Percentiles rank a stretch among this genome's conserved stretches.
These are phyloP conservation scores for Buathra laborator DNA, from an alignment of 2,888 invertebrate genomes.

Conservation along the genomic window DNA sequence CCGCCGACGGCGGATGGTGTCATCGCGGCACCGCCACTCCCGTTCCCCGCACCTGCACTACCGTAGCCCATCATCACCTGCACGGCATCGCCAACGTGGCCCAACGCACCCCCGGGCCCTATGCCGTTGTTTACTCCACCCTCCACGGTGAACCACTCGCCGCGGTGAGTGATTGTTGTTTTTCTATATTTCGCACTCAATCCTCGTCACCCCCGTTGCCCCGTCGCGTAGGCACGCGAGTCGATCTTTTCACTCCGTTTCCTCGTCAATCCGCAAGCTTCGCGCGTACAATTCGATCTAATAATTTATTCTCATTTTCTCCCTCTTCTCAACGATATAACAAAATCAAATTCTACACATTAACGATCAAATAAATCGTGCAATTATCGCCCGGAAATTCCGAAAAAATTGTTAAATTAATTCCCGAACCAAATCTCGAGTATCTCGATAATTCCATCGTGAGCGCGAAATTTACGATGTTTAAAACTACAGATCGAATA, in stretches of 20 bases:
- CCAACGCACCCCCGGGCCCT: slow-evolving; percentile 67
- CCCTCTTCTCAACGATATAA: not conserved
- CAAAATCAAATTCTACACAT: not conserved
- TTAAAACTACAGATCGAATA: not conserved
- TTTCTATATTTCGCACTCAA: slow-evolving; percentile 30
- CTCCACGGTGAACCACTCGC: slow-evolving; percentile 79
- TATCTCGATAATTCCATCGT: not conserved
- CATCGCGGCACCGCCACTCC: slow-evolving; percentile 71
- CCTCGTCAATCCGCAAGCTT: too few relatives aligned
- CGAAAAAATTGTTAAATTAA: not conserved
- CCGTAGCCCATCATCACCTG: slow-evolving; percentile 72
- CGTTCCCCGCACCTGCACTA: slow-evolving; percentile 73
- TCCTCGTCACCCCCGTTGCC: too few relatives aligned
- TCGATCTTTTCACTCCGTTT: too few relatives aligned
- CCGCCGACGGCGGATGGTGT: slow-evolving; percentile 68
- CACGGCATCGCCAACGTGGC: slow-evolving; percentile 73
- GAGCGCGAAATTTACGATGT: not conserved
- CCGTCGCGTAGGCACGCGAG: too few relatives aligned
- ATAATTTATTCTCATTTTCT: not conserved
- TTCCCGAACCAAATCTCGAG: not conserved
- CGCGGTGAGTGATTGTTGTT: slow-evolving; percentile 46
- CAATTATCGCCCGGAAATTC: not conserved
- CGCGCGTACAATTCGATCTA: not conserved
- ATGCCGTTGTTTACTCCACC: slow-evolving; percentile 77
- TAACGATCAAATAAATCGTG: not conserved